Conservation (phyloP, 2,113 vertebrate species). For the Myotis brandtii region DNA sequence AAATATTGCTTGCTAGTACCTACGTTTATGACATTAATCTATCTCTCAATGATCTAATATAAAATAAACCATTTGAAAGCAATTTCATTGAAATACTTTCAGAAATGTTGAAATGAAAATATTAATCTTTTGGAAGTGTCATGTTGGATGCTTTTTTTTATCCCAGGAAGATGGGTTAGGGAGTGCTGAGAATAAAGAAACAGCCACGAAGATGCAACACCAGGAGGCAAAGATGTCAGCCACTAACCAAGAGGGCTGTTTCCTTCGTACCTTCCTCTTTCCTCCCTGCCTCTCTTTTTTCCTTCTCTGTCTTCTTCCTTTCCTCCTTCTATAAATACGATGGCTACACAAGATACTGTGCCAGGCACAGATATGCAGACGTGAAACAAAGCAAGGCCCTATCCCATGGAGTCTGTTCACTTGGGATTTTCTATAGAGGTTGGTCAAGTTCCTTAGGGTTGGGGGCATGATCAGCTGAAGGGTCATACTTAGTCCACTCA, state of each 20-base stretch:
- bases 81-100: slow-evolving; percentile 81
- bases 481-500: background rate
- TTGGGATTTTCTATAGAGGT: background rate
- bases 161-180: slow-evolving; percentile 51
- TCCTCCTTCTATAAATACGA: background rate
- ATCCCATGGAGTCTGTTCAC: background rate
- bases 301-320: background rate
- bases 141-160: slow-evolving; percentile 39
- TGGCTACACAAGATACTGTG: background rate
- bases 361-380: background rate
- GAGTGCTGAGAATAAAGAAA: slow-evolving; percentile 54
- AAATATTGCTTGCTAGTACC: slow-evolving; percentile 76
- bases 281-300: background rate
- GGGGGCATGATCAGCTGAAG: accelerated
- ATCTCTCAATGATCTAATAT: slow-evolving; percentile 79
- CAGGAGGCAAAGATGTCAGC: background rate
- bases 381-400: background rate
- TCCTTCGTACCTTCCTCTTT: background rate
- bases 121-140: slow-evolving; percentile 79
- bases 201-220: slow-evolving; percentile 28
- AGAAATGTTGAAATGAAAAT: slow-evolving; percentile 82
- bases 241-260: background rate
- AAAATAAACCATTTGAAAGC: slow-evolving; percentile 80
- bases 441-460: background rate
- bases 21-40: slow-evolving; percentile 79